phyloP scores from a whole-genome alignment of 2,113 vertebrate species.

The Hyaena hyaena region DNA sequence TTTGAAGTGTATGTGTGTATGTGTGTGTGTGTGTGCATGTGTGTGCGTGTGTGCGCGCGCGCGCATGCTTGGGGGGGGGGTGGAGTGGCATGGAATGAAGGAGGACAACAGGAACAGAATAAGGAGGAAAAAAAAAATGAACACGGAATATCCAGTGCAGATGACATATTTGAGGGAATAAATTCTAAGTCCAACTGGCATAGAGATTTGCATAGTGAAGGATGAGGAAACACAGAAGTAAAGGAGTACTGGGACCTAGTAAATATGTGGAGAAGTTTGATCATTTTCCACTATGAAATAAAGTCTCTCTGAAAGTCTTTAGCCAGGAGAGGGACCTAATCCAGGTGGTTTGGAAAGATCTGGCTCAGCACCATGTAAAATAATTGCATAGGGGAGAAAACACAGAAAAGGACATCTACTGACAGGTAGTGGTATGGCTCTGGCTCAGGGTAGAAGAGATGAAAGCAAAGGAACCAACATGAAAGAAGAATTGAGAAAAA shows the following conservation, averaged over 20 bases:
- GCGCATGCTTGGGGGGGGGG: neutral
- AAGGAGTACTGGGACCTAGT: neutral
- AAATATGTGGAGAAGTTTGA: neutral
- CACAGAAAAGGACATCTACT: neutral
- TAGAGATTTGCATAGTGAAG: neutral
- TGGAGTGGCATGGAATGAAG: neutral
- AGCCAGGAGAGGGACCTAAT: neutral
- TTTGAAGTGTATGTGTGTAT: neutral
- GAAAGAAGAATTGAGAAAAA: neutral
- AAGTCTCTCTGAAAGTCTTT: neutral
- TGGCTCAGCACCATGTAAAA: neutral
- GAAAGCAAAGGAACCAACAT: neutral
- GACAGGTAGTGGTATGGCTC: neutral
- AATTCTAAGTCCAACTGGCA: neutral
- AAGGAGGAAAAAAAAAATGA: neutral
- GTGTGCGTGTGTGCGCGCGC: neutral
- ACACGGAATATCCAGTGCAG: neutral
- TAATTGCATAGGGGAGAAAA: neutral
- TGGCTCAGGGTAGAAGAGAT: neutral
- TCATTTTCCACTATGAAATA: neutral
- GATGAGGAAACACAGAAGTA: neutral
- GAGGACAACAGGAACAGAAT: neutral
- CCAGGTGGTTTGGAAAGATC: neutral
- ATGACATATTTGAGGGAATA: neutral
- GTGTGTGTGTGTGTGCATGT: neutral